These are phyloP conservation scores for Amphiura filiformis DNA, from an alignment of 35 echinoderm and acorn worm genomes.

Conservation along the genomic window DNA sequence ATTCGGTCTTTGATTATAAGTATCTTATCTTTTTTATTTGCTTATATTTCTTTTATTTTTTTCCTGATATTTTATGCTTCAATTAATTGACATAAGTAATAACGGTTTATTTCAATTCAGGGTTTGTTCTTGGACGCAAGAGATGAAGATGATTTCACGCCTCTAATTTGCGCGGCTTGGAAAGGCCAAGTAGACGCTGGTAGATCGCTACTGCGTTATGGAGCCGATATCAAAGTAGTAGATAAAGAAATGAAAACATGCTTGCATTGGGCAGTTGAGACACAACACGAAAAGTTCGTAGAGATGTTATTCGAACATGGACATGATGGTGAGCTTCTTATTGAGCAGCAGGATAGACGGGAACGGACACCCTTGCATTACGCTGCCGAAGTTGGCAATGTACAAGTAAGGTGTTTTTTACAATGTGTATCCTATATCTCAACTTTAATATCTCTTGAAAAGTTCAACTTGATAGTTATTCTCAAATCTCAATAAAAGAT, in stretches of 20 bases:
- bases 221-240: conserved; percentile 35
- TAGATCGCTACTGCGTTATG: conserved; percentile 29
- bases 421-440: too few species aligned
- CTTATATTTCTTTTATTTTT: too few species aligned
- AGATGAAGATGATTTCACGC: conserved; percentile 64
- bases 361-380: conserved; percentile 70
- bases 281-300: conserved; percentile 49
- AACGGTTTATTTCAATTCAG: not conserved
- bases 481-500: too few species aligned
- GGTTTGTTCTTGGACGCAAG: conserved; percentile 39
- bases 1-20: too few species aligned
- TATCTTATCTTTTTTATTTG: too few species aligned
- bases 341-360: conserved; percentile 26
- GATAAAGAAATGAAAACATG: conserved; percentile 41
- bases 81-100: too few species aligned
- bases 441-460: too few species aligned
- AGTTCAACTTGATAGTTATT: too few species aligned
- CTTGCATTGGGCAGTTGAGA: conserved; percentile 74
- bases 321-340: not conserved
- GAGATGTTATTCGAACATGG: conserved; percentile 28
- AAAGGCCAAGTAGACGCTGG: conserved; percentile 60
- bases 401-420: conserved; percentile 70
- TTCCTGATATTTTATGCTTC: not conserved
- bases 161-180: conserved; percentile 71
- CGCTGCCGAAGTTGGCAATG: conserved; percentile 64